Percentiles rank a stretch among this genome's conserved stretches.
These are phyloP conservation scores for Chionis minor DNA, from an alignment of 2,113 vertebrate species.

Conservation along the genomic window DNA sequence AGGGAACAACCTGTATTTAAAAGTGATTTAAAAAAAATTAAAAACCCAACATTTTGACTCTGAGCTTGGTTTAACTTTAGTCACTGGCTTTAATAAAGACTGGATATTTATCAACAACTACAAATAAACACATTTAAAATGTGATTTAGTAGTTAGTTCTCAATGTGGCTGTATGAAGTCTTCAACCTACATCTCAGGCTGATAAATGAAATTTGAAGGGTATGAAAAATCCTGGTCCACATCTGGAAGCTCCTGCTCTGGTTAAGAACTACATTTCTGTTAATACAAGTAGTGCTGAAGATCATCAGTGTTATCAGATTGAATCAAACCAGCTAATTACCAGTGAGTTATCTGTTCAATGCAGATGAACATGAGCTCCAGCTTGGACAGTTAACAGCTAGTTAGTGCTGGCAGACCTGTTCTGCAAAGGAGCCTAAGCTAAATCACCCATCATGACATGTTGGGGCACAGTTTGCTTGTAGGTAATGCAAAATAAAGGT, in stretches of 20 bases:
- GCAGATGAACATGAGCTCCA: background rate
- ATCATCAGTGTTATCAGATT: background rate
- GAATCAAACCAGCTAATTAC: background rate
- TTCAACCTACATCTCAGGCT: background rate
- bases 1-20: background rate
- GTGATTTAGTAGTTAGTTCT: background rate
- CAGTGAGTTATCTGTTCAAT: background rate
- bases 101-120: background rate
- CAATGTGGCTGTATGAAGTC: background rate
- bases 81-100: background rate
- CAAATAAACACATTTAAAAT: background rate
- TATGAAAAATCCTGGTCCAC: background rate
- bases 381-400: background rate
- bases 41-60: background rate
- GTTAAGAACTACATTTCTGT: background rate
- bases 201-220: slow-evolving; percentile 2
- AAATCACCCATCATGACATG: background rate
- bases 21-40: background rate
- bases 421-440: background rate
- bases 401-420: background rate
- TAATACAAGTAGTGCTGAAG: background rate
- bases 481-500: background rate
- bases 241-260: background rate
- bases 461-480: background rate
- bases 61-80: background rate